These are phyloP conservation scores for Meiosimyza platycephala DNA, from an alignment of 2,888 invertebrate species.

Conservation along the genomic window DNA sequence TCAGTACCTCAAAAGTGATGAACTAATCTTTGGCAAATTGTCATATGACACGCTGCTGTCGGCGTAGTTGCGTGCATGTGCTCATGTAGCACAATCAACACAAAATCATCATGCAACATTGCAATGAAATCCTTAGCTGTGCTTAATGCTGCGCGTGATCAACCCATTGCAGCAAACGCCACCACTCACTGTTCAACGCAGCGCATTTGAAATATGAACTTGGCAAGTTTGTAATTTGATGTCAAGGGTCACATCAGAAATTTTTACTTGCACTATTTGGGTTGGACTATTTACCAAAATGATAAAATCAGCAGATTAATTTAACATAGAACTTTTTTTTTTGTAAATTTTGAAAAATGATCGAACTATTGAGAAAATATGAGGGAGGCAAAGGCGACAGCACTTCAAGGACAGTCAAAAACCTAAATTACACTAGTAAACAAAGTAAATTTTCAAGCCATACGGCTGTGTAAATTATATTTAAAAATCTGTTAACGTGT, in stretches of 20 bases:
- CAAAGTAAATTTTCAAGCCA: no score
- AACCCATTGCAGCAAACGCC: background rate
- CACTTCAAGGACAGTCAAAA: background rate
- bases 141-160: constrained; percentile 15
- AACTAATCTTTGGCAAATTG: constrained; percentile 30
- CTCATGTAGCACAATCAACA: constrained; percentile 12
- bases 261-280: background rate
- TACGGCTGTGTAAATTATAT: no score
- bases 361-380: constrained; percentile 14
- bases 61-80: background rate
- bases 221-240: background rate
- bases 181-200: background rate
- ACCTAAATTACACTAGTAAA: background rate
- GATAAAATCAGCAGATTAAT: constrained; percentile 42
- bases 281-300: constrained; percentile 39
- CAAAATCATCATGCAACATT: background rate
- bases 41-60: constrained; percentile 25
- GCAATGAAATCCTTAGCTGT: constrained; percentile 14
- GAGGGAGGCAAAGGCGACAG: background rate
- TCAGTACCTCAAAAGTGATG: constrained; percentile 10
- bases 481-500: no score
- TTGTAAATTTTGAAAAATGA: constrained; percentile 24
- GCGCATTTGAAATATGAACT: constrained; percentile 28
- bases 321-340: constrained; percentile 8
- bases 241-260: background rate